Base-by-base conservation (phyloP, 23 tunicate species). In the Trididemnum clinides region DNA sequence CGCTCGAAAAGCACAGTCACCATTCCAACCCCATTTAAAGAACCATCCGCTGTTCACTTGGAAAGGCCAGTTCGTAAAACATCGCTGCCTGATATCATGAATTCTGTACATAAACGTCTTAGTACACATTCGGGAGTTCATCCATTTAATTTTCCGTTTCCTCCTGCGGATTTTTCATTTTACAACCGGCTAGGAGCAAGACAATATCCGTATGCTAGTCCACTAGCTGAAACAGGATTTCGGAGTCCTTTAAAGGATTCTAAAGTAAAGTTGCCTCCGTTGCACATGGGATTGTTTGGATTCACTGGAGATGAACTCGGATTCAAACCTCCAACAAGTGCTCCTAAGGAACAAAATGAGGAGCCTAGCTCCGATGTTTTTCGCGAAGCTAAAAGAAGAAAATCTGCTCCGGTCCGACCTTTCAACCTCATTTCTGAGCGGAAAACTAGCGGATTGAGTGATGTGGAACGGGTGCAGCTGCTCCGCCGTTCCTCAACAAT, bases 371-470 rank as follows among this genome's bases (percentile, higher is more conserved):
- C 18, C 19, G 80, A 73, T 2, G 28, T 73, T 37, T 20, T 73
- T 38, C 28, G 30, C 15, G 87, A 83, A 30, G 65, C 79, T 0
- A 70, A 70, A 33, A 44, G 87, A 65, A 37, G 87, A 50, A 70
- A 51, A 50, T 83, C 87, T 20, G 87, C 80, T 10, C 87, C 87
- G 1, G 51, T 70, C 3, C 39, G 65, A 1, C 76, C 87, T 39
- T 83, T 50, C 32, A 69, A 78, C 19, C 2, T 78, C 22, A 51
- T 26, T 2, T 15, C 66, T 1, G 65, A 78, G 51, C 35, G 83
- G 51, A 51, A 78, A 54, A 3, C 6, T 5, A 51, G 83, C 31
- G 81, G 28, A 3, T 31, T 78, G 21, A 78, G 83, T 31, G 83
- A 78, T 25, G 3, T 27, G 19, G 83, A 78, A 78, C 65, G 87